A percentile compares a stretch with the other conserved stretches of the same genome.
Conservation (phyloP, 2,113 vertebrate genomes). For the Erinaceus europaeus region DNA sequence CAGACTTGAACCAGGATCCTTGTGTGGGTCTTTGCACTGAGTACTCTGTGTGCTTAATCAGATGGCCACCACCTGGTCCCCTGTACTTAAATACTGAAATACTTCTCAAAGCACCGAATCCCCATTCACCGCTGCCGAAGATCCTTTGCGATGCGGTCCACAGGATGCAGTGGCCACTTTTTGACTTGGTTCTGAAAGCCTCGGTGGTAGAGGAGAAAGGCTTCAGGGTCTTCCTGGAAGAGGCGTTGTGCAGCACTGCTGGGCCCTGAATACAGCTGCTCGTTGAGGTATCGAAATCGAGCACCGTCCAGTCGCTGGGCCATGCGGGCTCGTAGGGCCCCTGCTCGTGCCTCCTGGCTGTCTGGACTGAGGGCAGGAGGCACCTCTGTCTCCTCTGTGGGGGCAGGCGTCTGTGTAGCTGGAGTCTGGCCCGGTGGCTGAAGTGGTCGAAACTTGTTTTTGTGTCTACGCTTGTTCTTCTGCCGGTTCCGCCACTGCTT, state of each 20-base stretch:
- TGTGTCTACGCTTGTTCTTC: constrained; percentile 74
- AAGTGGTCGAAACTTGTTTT: constrained; percentile 68
- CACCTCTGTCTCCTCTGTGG: constrained; percentile 7
- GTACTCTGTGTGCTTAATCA: no score
- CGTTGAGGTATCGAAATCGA: constrained; percentile 93
- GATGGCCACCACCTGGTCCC: no score
- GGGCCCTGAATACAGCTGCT: constrained; percentile 88
- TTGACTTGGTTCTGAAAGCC: constrained; percentile 91
- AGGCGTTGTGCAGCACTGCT: constrained; percentile 87
- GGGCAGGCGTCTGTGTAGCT: background rate
- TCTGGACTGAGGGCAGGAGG: background rate
- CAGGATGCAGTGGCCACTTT: constrained; percentile 90
- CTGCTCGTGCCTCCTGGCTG: constrained; percentile 11
- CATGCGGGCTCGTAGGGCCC: constrained; percentile 86
- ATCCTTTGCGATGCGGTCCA: constrained; percentile 86
- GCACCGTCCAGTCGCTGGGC: constrained; percentile 87
- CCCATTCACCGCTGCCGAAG: constrained; percentile 86
- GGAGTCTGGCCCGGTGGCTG: background rate
- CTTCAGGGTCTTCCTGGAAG: constrained; percentile 87
- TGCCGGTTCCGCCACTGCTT: constrained; percentile 77
- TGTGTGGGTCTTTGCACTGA: no score
- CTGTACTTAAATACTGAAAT: no score
- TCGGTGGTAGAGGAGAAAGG: constrained; percentile 89
- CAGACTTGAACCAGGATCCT: no score
- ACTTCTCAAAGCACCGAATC: background rate